Evolutionary conservation across 2,797 vertebrate genomes (phyloP).

Genomic region (Otus scops): DNA sequence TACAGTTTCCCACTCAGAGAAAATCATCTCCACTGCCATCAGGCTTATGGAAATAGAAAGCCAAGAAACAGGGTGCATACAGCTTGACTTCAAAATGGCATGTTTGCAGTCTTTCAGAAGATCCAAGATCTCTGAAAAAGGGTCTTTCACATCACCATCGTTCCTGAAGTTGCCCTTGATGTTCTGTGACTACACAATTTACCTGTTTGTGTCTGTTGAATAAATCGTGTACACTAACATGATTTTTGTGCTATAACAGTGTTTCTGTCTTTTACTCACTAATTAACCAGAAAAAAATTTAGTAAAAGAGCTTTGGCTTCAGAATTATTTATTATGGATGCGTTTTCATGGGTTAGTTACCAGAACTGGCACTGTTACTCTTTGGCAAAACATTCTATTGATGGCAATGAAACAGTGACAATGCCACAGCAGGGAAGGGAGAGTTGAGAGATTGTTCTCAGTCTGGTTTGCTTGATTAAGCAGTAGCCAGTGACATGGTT

Average conservation of each 20-base stretch:
- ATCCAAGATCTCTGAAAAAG: background rate
- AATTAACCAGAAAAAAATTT: background rate
- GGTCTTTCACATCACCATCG: background rate
- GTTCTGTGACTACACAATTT: background rate
- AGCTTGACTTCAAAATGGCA: background rate
- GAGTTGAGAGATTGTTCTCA: background rate
- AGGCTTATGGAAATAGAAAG: background rate
- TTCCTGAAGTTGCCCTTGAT: background rate
- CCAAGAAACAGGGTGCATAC: background rate
- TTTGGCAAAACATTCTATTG: background rate
- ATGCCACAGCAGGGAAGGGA: background rate
- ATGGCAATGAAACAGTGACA: background rate
- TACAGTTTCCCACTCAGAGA: background rate
- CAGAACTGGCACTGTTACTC: background rate
- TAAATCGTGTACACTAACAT: background rate
- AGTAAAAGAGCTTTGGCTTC: background rate
- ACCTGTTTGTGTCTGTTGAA: background rate
- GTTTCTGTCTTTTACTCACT: background rate
- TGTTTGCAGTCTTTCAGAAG: background rate
- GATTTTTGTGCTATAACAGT: background rate
- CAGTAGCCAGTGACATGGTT: background rate
- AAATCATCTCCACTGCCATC: background rate
- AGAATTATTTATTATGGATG: background rate
- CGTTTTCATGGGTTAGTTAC: background rate
- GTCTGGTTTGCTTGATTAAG: constrained; percentile 18